Conservation (phyloP, 2,888 invertebrate species). For the Protonemura montana region DNA sequence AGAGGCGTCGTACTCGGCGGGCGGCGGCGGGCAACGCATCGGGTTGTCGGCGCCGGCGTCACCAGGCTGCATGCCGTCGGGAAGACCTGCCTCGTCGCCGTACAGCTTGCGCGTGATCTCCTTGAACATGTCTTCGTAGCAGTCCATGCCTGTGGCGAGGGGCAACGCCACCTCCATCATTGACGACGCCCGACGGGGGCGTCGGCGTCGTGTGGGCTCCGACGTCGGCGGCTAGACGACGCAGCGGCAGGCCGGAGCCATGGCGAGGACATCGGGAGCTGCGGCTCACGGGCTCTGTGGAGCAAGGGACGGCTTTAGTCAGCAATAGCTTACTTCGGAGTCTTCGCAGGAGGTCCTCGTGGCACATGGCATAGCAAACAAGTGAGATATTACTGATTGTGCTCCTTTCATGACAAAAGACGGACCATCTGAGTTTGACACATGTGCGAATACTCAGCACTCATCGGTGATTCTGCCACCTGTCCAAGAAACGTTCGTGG, state of each 20-base stretch:
- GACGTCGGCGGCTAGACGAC: neutral
- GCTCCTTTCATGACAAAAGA: too few species aligned
- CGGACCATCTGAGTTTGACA: too few species aligned
- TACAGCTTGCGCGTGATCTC: conserved; percentile 92
- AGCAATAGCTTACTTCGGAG: too few species aligned
- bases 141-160: conserved; percentile 65
- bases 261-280: conserved; percentile 18
- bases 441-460: too few species aligned
- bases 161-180: conserved; percentile 65
- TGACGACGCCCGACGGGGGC: conserved; percentile 27
- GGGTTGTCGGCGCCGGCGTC: conserved; percentile 25
- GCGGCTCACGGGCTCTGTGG: neutral
- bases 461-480: too few species aligned
- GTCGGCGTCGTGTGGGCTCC: neutral
- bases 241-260: neutral
- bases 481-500: too few species aligned
- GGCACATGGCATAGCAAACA: too few species aligned
- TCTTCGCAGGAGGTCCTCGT: too few species aligned
- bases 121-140: conserved; percentile 87
- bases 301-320: neutral
- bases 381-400: too few species aligned
- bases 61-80: conserved; percentile 48
- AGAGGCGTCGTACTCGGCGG: conserved; percentile 55
- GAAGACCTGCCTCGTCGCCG: conserved; percentile 71
- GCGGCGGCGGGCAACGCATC: conserved; percentile 48